phyloP scores from a whole-genome alignment of 2,113 vertebrate species.

The Chitala chitala region DNA sequence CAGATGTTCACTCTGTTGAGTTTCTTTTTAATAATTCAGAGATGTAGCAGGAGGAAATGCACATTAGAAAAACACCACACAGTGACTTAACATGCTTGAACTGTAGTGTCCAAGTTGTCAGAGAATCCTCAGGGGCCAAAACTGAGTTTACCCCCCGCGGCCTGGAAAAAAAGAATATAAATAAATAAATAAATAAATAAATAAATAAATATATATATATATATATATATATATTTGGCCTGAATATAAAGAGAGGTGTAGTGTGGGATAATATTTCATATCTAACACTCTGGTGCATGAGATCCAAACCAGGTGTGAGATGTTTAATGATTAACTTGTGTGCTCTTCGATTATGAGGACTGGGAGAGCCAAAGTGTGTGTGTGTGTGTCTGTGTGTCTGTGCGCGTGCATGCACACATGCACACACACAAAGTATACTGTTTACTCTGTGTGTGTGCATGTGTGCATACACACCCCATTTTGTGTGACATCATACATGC shows the following conservation, averaged over 20 bases:
- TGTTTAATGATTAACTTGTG: not conserved
- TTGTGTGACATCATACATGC: too few relatives aligned
- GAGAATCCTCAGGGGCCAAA: not conserved
- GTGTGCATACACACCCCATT: too few relatives aligned
- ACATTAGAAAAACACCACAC: not conserved
- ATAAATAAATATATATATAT: not conserved
- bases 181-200: too few relatives aligned
- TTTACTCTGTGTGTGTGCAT: too few relatives aligned
- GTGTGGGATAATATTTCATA: not conserved
- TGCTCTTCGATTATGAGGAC: not conserved
- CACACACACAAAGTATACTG: too few relatives aligned
- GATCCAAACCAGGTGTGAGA: not conserved
- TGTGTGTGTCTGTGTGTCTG: too few relatives aligned
- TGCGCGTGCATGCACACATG: too few relatives aligned
- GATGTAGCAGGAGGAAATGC: not conserved
- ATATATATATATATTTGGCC: not conserved
- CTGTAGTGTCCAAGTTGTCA: not conserved
- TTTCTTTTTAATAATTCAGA: not conserved
- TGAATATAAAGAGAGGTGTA: too few relatives aligned
- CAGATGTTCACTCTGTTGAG: not conserved
- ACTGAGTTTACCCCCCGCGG: not conserved
- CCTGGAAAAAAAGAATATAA: not conserved
- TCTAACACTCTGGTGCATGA: not conserved
- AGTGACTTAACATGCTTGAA: not conserved
- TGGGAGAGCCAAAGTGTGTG: too few relatives aligned